phyloP scores from a whole-genome alignment of 2,113 vertebrate genomes.

The Vulpes lagopus region DNA sequence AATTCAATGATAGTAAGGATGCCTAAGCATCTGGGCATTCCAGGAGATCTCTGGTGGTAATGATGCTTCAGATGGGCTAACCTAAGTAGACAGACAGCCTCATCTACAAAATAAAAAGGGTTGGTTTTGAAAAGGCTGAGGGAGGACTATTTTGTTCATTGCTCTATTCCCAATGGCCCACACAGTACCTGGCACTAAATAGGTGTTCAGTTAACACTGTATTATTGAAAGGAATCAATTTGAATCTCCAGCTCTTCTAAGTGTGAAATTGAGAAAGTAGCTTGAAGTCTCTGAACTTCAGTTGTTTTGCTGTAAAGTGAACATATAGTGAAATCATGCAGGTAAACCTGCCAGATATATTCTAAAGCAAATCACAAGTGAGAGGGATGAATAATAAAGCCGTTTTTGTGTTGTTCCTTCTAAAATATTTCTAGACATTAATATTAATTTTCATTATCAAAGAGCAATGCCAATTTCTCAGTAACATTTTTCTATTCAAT shows the following conservation, averaged over 20 bases:
- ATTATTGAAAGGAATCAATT: background rate
- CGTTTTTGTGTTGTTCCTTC: slow-evolving; percentile 30
- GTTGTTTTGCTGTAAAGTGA: background rate
- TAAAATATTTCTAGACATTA: slow-evolving; percentile 62
- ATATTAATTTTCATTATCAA: slow-evolving; percentile 73
- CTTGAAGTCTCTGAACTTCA: background rate
- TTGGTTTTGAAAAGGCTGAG: background rate
- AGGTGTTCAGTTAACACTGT: background rate
- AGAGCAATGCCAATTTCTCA: slow-evolving; percentile 53
- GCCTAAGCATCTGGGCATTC: background rate
- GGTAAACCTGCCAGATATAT: background rate
- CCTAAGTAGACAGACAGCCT: accelerated
- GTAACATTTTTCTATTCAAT: slow-evolving; percentile 54
- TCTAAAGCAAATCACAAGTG: slow-evolving; percentile 42
- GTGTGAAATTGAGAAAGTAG: background rate
- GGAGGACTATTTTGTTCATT: background rate
- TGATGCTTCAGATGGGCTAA: background rate
- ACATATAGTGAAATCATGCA: background rate
- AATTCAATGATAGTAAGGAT: accelerated
- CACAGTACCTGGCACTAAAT: background rate
- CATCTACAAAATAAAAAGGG: accelerated
- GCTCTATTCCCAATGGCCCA: background rate
- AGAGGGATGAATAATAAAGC: background rate
- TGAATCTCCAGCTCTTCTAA: background rate
- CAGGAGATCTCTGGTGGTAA: background rate